Evolutionary conservation across 2,113 vertebrate species (phyloP).

Genomic region (Apteryx owenii): DNA sequence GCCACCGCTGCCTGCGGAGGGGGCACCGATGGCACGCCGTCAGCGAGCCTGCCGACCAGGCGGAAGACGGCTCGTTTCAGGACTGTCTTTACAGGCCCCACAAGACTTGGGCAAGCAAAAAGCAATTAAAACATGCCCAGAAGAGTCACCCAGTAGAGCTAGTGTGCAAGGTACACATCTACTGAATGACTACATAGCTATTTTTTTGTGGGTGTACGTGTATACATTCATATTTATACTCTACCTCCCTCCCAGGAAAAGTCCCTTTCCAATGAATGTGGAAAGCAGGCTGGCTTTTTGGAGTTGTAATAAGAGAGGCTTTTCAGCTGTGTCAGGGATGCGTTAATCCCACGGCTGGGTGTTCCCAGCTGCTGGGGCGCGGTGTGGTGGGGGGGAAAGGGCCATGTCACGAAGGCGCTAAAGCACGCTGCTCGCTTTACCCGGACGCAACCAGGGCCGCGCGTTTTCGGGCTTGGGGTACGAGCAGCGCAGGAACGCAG

Average conservation of each 20-base stretch:
- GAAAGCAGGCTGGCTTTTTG: neutral
- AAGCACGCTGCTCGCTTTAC: accelerated
- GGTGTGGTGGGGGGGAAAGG: neutral
- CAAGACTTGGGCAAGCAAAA: neutral
- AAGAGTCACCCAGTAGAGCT: neutral
- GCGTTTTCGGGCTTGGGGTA: neutral
- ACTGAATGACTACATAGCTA: neutral
- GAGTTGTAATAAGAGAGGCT: neutral
- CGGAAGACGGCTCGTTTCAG: neutral
- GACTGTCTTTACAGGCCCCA: no score
- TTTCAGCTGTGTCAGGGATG: neutral
- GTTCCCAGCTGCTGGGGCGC: neutral
- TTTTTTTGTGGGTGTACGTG: neutral
- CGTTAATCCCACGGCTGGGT: accelerated
- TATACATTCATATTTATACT: accelerated
- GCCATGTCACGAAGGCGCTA: no score
- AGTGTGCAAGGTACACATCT: neutral
- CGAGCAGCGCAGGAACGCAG: accelerated
- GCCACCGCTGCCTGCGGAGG: accelerated
- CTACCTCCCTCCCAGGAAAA: neutral
- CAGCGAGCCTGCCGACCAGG: neutral
- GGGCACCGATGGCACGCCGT: neutral
- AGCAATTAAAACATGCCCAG: neutral
- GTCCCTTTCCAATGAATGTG: neutral
- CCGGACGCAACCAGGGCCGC: accelerated